phyloP scores from a whole-genome alignment of 2,113 vertebrate species.

The Phoxinus phoxinus region DNA sequence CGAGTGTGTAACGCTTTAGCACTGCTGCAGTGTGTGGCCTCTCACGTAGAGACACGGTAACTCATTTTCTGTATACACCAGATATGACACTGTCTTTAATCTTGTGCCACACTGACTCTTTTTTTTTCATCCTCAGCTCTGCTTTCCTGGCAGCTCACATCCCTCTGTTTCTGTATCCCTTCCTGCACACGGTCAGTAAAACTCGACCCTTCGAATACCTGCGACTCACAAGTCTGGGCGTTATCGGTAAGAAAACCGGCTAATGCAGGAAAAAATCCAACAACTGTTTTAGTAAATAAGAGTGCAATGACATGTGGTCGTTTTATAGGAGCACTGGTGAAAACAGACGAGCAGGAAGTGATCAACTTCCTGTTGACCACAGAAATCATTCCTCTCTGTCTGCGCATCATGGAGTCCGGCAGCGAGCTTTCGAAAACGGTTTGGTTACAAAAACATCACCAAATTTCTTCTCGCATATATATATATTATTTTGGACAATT shows the following conservation, averaged over 20 bases:
- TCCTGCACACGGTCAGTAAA: constrained; percentile 98
- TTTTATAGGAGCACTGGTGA: constrained; percentile 90
- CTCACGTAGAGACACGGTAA: constrained; percentile 95
- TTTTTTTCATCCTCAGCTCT: constrained; percentile 76
- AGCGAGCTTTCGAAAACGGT: constrained; percentile 99
- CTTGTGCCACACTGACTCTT: neutral
- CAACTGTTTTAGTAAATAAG: too few species aligned
- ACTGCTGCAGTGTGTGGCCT: constrained; percentile 94
- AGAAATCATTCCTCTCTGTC: constrained; percentile 97
- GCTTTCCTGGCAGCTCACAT: constrained; percentile 97
- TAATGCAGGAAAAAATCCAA: neutral
- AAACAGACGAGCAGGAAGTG: constrained; percentile 98
- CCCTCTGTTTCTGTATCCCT: constrained; percentile 95
- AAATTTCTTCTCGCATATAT: neutral
- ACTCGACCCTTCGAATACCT: constrained; percentile 96
- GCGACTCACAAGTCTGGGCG: constrained; percentile 94
- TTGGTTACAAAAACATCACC: constrained; percentile 18
- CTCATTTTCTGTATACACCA: neutral
- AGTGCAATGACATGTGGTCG: neutral
- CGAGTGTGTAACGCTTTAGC: constrained; percentile 97
- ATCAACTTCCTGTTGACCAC: constrained; percentile 98
- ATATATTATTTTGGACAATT: too few species aligned
- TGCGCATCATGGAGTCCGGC: constrained; percentile 98
- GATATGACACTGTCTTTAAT: constrained; percentile 7
- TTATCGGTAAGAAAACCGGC: constrained; percentile 85